Evolutionary conservation across 2,888 invertebrate genomes (phyloP).

Genomic region (Tetranychus truncatus): DNA sequence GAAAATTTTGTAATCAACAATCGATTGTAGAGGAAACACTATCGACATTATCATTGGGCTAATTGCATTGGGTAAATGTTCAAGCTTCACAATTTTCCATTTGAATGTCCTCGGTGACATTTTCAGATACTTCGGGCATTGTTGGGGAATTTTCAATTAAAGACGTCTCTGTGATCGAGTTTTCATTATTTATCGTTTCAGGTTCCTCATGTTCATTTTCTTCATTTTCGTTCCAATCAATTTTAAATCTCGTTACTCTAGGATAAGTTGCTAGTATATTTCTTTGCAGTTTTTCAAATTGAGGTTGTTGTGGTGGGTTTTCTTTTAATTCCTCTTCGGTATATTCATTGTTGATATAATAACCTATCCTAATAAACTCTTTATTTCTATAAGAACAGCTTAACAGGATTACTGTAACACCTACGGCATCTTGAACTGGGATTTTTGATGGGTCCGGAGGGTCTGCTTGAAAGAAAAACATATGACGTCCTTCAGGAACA

Average conservation of each 20-base stretch:
- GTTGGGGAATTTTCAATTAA: too few relatives aligned
- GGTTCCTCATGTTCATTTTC: background rate
- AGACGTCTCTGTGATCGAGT: too few relatives aligned
- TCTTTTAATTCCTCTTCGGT: constrained; percentile 62
- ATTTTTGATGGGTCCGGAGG: constrained; percentile 84
- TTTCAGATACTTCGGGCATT: too few relatives aligned
- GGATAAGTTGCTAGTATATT: constrained; percentile 75
- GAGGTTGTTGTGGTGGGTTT: constrained; percentile 77
- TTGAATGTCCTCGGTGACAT: too few relatives aligned
- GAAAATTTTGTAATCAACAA: too few relatives aligned
- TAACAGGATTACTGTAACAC: constrained; percentile 85
- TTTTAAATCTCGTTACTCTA: constrained; percentile 85
- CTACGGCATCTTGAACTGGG: constrained; percentile 88
- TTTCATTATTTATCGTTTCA: background rate
- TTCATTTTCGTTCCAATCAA: constrained; percentile 55
- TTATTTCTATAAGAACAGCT: constrained; percentile 80
- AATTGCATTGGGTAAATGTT: too few relatives aligned
- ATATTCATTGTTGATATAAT: constrained; percentile 96
- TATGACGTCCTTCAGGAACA: constrained; percentile 84
- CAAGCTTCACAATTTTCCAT: too few relatives aligned
- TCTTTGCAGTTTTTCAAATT: constrained; percentile 67
- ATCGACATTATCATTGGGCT: too few relatives aligned
- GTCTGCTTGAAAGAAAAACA: constrained; percentile 86
- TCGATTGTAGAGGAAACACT: too few relatives aligned
- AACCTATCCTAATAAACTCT: constrained; percentile 92